phyloP scores from a whole-genome alignment of 2,888 invertebrate genomes.

The Callimorpha dominula region DNA sequence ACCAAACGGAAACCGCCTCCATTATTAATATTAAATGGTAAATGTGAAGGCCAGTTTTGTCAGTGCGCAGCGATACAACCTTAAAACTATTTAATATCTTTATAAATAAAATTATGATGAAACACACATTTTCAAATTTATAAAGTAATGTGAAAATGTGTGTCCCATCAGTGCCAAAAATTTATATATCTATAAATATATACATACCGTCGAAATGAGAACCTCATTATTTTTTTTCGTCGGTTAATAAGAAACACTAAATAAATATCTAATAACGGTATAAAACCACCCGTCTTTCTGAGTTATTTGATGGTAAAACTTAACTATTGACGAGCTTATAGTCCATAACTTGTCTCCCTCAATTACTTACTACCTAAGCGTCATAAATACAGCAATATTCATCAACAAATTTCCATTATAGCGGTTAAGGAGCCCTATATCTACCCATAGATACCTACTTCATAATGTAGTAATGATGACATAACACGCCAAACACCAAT shows the following conservation, averaged over 20 bases:
- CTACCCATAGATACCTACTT: conserved; percentile 5
- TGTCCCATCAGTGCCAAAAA: too few relatives aligned
- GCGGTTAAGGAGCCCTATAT: conserved; percentile 1
- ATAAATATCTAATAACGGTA: background rate
- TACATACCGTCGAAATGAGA: too few relatives aligned
- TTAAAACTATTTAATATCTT: too few relatives aligned
- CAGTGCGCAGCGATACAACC: too few relatives aligned
- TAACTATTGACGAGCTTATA: conserved; percentile 8
- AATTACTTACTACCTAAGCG: conserved; percentile 12
- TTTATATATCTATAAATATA: too few relatives aligned
- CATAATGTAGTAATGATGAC: conserved; percentile 13
- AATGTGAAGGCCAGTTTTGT: too few relatives aligned
- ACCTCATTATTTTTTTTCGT: too few relatives aligned
- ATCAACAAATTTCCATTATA: conserved; percentile 11
- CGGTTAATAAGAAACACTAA: background rate
- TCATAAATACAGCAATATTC: conserved; percentile 18
- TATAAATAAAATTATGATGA: too few relatives aligned
- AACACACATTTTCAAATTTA: too few relatives aligned
- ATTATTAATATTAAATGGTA: too few relatives aligned
- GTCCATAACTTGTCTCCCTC: conserved; percentile 15
- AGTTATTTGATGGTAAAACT: conserved; percentile 11
- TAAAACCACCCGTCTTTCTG: background rate
- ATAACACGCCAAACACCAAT: conserved; percentile 21
- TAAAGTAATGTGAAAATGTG: too few relatives aligned
- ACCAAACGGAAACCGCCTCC: too few relatives aligned